phyloP scores from a whole-genome alignment of 2,888 invertebrate species.

The Pegoplata infirma region DNA sequence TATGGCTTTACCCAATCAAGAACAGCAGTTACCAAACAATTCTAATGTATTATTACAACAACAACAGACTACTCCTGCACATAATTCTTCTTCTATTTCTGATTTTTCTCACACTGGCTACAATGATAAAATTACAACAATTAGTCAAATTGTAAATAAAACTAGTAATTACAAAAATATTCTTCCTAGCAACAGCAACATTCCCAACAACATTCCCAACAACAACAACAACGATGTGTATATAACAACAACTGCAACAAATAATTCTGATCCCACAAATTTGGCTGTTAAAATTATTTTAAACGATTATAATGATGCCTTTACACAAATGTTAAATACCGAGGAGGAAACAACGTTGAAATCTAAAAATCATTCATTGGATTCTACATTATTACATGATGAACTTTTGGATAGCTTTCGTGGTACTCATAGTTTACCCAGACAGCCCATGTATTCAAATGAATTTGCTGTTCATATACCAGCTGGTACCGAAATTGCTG shows the following conservation, averaged over 20 bases:
- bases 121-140: slow-evolving; percentile 57
- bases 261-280: slow-evolving; percentile 42
- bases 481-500: slow-evolving; percentile 84
- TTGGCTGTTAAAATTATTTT: slow-evolving; percentile 67
- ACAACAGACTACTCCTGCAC: slow-evolving; percentile 19
- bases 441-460: slow-evolving; percentile 83
- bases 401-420: slow-evolving; percentile 66
- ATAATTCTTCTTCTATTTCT: no score
- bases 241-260: not conserved
- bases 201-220: slow-evolving; percentile 40
- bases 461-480: slow-evolving; percentile 93
- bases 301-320: slow-evolving; percentile 69
- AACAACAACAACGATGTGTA: slow-evolving; percentile 56
- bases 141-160: slow-evolving; percentile 69
- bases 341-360: slow-evolving; percentile 43
- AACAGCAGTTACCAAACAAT: slow-evolving; percentile 35
- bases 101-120: no score
- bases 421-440: slow-evolving; percentile 71
- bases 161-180: slow-evolving; percentile 58
- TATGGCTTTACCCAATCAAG: slow-evolving; percentile 46
- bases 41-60: slow-evolving; percentile 30
- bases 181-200: slow-evolving; percentile 50
- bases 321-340: slow-evolving; percentile 56
- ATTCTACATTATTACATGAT: slow-evolving; percentile 27
- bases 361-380: slow-evolving; percentile 29